phyloP scores from a whole-genome alignment of 1,140 invertebrate genomes.

The Aphaenogaster ashmeadi region DNA sequence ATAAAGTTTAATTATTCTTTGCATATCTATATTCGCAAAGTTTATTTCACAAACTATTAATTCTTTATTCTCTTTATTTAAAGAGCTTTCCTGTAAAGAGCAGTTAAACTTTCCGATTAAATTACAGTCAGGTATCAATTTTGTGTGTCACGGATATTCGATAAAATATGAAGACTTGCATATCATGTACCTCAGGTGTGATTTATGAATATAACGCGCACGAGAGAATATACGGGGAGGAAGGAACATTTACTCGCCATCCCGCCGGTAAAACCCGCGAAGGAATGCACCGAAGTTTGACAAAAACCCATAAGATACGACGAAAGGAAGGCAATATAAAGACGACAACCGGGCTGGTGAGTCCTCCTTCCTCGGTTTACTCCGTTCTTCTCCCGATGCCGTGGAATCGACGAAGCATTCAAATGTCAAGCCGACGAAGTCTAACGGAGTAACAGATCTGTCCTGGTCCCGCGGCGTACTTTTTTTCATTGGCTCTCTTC shows the following conservation, averaged over 20 bases:
- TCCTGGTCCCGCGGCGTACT: slow-evolving; percentile 69
- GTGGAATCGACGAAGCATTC: slow-evolving; percentile 82
- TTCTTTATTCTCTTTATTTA: not conserved
- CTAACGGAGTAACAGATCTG: slow-evolving; percentile 85
- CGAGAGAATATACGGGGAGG: not conserved
- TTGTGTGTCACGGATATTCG: not conserved
- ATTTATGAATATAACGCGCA: slow-evolving; percentile 24
- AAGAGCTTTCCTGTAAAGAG: not conserved
- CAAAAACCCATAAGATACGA: slow-evolving; percentile 47
- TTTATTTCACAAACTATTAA: not conserved
- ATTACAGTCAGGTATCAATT: not conserved
- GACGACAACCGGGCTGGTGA: slow-evolving; percentile 38
- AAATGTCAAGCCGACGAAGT: slow-evolving; percentile 83
- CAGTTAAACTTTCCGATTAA: not conserved
- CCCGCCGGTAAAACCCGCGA: not conserved
- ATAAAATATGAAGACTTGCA: not conserved
- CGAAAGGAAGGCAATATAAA: slow-evolving; percentile 52
- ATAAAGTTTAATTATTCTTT: not conserved
- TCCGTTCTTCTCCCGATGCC: slow-evolving; percentile 61
- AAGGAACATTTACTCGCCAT: not conserved
- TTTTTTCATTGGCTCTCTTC: slow-evolving; percentile 39
- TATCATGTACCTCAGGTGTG: not conserved
- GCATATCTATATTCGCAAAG: not conserved
- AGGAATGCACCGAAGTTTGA: slow-evolving; percentile 48
- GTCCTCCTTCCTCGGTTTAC: slow-evolving; percentile 30